Evolutionary conservation across 2,113 vertebrate genomes (phyloP).

Genomic region (Sylvilagus bachmani): DNA sequence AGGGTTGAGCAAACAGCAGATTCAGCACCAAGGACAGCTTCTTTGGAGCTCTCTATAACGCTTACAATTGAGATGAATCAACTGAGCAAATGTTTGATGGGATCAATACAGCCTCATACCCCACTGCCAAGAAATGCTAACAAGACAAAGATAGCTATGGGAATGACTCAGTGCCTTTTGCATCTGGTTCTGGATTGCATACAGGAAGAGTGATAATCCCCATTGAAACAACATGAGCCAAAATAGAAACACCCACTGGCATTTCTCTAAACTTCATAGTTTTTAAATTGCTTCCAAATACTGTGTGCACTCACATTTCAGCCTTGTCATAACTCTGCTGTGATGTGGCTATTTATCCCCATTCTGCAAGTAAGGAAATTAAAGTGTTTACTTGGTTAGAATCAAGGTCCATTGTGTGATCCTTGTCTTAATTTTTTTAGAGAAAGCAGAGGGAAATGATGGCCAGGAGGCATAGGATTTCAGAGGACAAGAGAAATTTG

Average conservation of each 20-base stretch:
- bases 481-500: not conserved
- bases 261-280: fast-evolving
- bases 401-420: not conserved
- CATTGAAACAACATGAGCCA: not conserved
- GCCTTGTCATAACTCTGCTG: not conserved
- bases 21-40: fast-evolving
- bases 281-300: fast-evolving
- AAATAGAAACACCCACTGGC: not conserved
- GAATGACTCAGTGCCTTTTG: not conserved
- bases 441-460: not conserved
- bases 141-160: not conserved
- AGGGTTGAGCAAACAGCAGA: not conserved
- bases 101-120: fast-evolving
- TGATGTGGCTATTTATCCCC: not conserved
- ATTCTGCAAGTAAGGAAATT: not conserved
- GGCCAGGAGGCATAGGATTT: fast-evolving
- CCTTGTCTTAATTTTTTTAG: not conserved
- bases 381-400: not conserved
- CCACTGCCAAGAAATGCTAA: not conserved
- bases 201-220: not conserved
- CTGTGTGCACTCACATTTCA: not conserved
- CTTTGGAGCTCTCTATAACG: not conserved
- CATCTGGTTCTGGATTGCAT: not conserved
- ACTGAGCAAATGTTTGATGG: not conserved
- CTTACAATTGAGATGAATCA: not conserved